These are phyloP conservation scores for Sycophila sp. DNA, from an alignment of 1,140 invertebrate genomes.

Conservation along the genomic window DNA sequence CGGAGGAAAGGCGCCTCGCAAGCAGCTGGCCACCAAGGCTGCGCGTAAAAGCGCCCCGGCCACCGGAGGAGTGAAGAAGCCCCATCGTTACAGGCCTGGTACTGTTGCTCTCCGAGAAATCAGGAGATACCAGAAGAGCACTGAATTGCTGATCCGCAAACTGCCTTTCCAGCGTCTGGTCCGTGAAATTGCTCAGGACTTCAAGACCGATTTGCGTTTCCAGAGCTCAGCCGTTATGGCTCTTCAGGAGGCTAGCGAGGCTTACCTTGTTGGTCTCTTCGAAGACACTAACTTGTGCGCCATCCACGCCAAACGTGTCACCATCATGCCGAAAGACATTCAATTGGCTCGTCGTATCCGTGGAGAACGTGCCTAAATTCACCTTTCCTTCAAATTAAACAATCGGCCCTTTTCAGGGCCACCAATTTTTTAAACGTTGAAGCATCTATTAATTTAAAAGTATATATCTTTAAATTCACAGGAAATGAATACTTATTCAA, in stretches of 20 bases:
- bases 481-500: too few species aligned
- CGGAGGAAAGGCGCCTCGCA: constrained; percentile 77
- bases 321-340: constrained; percentile 78
- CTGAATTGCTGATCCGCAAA: constrained; percentile 81
- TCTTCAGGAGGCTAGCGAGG: constrained; percentile 75
- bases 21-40: constrained; percentile 76
- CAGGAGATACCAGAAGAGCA: constrained; percentile 73
- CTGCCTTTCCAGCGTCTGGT: constrained; percentile 87
- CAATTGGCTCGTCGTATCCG: constrained; percentile 88
- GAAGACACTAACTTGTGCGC: constrained; percentile 94
- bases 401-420: constrained; percentile 20
- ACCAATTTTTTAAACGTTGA: too few species aligned
- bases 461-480: too few species aligned
- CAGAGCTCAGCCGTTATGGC: constrained; percentile 69
- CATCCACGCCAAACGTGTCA: constrained; percentile 85
- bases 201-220: constrained; percentile 82
- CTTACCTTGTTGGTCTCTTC: constrained; percentile 78
- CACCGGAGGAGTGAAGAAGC: constrained; percentile 71
- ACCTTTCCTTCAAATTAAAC: neutral
- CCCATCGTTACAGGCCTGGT: constrained; percentile 71
- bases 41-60: constrained; percentile 67
- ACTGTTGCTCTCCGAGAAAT: constrained; percentile 75
- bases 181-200: constrained; percentile 87
- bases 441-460: too few species aligned
- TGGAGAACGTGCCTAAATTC: constrained; percentile 75